phyloP scores from a whole-genome alignment of 2,113 vertebrate genomes.

The Mormoops blainvillei region DNA sequence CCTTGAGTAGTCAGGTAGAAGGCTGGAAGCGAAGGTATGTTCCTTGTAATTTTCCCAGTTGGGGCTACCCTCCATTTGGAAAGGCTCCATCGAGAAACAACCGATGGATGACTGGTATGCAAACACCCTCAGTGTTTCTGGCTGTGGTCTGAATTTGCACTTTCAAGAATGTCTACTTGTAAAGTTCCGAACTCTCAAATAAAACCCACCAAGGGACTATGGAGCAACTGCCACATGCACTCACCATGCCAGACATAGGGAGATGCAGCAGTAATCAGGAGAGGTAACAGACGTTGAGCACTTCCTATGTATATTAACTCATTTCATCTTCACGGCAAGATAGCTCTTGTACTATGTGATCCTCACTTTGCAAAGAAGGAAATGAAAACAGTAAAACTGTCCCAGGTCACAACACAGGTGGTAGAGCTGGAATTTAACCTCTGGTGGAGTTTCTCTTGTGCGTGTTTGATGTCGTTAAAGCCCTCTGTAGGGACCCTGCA shows the following conservation, averaged over 20 bases:
- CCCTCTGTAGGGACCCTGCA: neutral
- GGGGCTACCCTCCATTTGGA: neutral
- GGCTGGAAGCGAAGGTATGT: neutral
- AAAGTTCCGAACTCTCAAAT: neutral
- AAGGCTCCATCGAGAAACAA: neutral
- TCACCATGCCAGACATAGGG: neutral
- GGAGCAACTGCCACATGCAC: fast-evolving
- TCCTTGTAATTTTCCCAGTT: neutral
- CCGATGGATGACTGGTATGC: neutral
- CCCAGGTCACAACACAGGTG: neutral
- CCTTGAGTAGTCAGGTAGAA: neutral
- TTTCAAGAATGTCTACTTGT: neutral
- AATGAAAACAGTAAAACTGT: neutral
- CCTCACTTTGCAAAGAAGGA: neutral
- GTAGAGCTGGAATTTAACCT: neutral
- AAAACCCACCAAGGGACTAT: neutral
- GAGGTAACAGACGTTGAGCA: fast-evolving
- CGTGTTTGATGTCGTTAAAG: neutral
- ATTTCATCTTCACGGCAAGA: fast-evolving
- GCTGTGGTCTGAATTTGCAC: neutral
- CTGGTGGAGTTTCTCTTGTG: neutral
- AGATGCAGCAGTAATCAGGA: fast-evolving
- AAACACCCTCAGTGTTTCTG: neutral
- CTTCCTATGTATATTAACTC: neutral
- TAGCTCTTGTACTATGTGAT: neutral